These are phyloP conservation scores for Hecatera dysodea DNA, from an alignment of 2,888 invertebrate species.

Conservation along the genomic window DNA sequence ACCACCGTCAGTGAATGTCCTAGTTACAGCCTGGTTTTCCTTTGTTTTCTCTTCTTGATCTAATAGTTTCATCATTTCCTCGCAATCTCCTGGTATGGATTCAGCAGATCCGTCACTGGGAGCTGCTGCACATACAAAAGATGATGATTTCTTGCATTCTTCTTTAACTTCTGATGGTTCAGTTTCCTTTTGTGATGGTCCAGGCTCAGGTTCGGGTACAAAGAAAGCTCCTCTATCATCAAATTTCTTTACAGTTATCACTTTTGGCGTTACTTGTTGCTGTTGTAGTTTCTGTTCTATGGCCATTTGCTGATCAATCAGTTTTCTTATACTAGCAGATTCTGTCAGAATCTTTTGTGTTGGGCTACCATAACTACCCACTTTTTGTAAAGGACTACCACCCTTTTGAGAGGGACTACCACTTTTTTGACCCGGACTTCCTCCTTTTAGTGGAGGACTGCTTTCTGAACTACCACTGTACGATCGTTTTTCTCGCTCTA, in stretches of 20 bases:
- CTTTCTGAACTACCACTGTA: conserved; percentile 91
- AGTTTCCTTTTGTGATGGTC: conserved; percentile 68
- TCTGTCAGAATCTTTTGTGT: conserved; percentile 87
- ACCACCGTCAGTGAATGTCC: conserved; percentile 79
- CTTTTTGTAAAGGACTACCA: conserved; percentile 87
- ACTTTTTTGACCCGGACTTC: conserved; percentile 86
- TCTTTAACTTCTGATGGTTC: conserved; percentile 79
- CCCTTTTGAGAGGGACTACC: conserved; percentile 88
- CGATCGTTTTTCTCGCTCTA: conserved; percentile 88
- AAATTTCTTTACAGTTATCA: conserved; percentile 87
- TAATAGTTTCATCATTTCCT: conserved; percentile 90
- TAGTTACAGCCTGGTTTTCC: conserved; percentile 72
- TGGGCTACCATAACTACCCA: conserved; percentile 86
- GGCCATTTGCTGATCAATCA: conserved; percentile 88
- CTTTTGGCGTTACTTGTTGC: conserved; percentile 83
- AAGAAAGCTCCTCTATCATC: conserved; percentile 89
- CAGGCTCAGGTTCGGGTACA: conserved; percentile 82
- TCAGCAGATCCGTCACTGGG: conserved; percentile 88
- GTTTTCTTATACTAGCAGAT: conserved; percentile 86
- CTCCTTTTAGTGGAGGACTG: conserved; percentile 90
- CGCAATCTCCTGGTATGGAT: conserved; percentile 91
- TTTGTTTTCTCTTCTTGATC: conserved; percentile 88
- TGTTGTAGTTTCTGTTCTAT: conserved; percentile 85
- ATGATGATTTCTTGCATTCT: conserved; percentile 84
- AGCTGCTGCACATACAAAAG: conserved; percentile 87